Base-by-base conservation (phyloP, 2,888 invertebrate species). In the Epinotia brunnichana region DNA sequence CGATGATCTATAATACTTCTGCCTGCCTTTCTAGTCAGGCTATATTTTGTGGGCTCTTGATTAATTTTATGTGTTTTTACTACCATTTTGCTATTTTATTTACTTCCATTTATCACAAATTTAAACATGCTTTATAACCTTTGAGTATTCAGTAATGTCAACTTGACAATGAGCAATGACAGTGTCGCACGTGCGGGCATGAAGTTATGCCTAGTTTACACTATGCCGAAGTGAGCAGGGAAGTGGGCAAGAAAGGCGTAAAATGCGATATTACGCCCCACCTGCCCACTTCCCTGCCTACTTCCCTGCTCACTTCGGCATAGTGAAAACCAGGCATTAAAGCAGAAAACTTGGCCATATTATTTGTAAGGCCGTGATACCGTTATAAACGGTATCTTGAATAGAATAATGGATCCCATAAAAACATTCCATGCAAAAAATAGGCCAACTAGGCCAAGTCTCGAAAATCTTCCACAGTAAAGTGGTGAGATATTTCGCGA, bases 1-100 rank as follows among this genome's bases (percentile, higher is more conserved):
- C 84, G 82, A 44, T 83, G 86, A 80, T 94, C 92, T 74, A 93
- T 91, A 64, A 94, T 88, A 87, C 89, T 93, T 78, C 89, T 88
- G 7, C 94, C 93, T 61, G 92, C 93, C 84, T 92, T 93, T 82
- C 92, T 86, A 68, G 80, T 84, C 78, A 92, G 87, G 54, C 80
- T 83, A 75, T 91, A 93, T 69, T 87, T 88, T 5, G 75, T 77
- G 68, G 82, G 77, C 11, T 67, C 72, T 74, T 73, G 77, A 68
- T 79, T 78, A 59, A 78, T 76, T 60, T 75, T 77, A 19, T 76
- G 72, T 24, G 75, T 79, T 79, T 85, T 83, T 2, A 90, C 84
- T 70, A 87, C 91, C 92, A 92, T 92, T 83, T 83, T 87, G 9
- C 64, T 60, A 67, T 39, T n/a, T 67, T 24, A 71, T 69, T 64